These are phyloP conservation scores for Agonopterix alstromeriana DNA, from an alignment of 2,888 invertebrate genomes.

Conservation along the genomic window DNA sequence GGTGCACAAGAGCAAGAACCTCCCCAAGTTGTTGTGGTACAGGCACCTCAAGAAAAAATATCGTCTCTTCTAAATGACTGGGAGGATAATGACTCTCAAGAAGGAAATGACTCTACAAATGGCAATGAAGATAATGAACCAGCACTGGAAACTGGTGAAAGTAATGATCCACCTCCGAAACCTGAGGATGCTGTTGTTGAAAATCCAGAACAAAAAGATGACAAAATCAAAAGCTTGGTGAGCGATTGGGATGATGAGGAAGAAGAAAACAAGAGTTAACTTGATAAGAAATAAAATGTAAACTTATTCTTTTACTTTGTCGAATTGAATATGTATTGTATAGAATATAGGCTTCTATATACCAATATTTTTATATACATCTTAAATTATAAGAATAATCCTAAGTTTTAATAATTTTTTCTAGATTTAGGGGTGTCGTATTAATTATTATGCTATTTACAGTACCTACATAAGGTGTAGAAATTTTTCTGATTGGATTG, in stretches of 20 bases:
- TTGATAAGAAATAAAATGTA: neutral
- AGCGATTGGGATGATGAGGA: conserved; percentile 71
- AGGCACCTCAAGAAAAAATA: conserved; percentile 41
- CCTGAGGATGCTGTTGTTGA: neutral
- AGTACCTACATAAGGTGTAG: too few relatives aligned
- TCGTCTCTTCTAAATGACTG: conserved; percentile 66
- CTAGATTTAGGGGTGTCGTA: too few relatives aligned
- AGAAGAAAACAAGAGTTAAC: conserved; percentile 19
- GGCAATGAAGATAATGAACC: conserved; percentile 3
- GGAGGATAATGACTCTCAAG: conserved; percentile 70
- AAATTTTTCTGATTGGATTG: too few relatives aligned
- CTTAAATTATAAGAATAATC: too few relatives aligned
- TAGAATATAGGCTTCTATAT: too few relatives aligned
- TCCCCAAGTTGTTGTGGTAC: conserved; percentile 7
- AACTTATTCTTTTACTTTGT: neutral
- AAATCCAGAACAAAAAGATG: conserved; percentile 23
- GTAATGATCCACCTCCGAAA: neutral
- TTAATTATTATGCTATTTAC: too few relatives aligned
- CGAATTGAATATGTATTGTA: too few relatives aligned
- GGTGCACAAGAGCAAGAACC: conserved; percentile 17
- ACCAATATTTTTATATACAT: too few relatives aligned
- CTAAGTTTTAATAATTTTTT: too few relatives aligned
- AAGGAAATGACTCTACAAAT: conserved; percentile 22
- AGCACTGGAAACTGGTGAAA: neutral
- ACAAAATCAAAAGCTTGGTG: conserved; percentile 61